phyloP scores from a whole-genome alignment of 2,113 vertebrate genomes.

The Dasyprocta punctata region DNA sequence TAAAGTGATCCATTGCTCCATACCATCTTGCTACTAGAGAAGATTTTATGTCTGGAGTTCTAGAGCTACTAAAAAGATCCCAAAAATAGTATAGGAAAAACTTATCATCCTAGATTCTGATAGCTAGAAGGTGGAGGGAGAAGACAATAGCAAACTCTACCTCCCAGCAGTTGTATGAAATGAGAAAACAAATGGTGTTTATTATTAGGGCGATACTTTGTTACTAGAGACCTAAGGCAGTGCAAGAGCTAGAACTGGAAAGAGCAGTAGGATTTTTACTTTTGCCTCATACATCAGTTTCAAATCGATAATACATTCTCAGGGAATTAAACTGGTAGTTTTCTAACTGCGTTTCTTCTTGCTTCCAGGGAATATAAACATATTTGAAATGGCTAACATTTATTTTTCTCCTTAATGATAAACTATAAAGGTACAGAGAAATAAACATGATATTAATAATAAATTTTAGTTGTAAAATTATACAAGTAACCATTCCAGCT shows the following conservation, averaged over 20 bases:
- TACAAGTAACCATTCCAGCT: background rate
- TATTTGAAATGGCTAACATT: background rate
- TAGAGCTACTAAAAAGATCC: background rate
- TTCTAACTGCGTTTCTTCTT: background rate
- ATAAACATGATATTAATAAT: background rate
- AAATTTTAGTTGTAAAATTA: background rate
- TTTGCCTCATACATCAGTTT: background rate
- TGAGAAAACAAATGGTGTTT: background rate
- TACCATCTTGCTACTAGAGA: background rate
- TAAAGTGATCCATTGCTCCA: fast-evolving
- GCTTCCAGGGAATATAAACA: background rate
- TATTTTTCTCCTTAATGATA: background rate
- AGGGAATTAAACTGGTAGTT: background rate
- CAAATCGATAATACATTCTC: background rate
- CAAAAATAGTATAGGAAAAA: background rate
- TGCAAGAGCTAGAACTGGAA: background rate
- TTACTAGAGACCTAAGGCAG: background rate
- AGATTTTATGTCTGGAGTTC: background rate
- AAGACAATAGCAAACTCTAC: background rate
- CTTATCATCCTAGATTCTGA: background rate
- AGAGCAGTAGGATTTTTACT: background rate
- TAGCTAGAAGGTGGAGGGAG: background rate
- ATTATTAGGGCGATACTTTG: background rate
- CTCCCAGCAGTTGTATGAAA: background rate
- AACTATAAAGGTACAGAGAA: background rate